phyloP scores from a whole-genome alignment of 2,797 vertebrate species.

The Gymnodraco acuticeps region DNA sequence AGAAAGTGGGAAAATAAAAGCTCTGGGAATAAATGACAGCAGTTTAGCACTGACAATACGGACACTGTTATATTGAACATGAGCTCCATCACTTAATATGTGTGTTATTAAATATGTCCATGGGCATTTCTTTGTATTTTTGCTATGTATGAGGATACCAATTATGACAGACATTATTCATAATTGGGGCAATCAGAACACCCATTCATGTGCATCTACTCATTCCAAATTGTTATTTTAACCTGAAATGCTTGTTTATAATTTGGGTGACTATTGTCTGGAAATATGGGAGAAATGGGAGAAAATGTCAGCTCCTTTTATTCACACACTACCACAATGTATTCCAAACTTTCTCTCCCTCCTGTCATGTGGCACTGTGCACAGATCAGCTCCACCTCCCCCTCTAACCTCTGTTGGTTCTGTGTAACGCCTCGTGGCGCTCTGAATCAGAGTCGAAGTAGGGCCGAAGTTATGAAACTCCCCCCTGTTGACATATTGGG shows the following conservation, averaged over 20 bases:
- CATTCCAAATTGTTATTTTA: not conserved
- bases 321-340: constrained; percentile 24
- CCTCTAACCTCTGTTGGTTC: constrained; percentile 29
- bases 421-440: constrained; percentile 26
- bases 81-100: not conserved
- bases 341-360: constrained; percentile 14
- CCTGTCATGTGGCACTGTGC: constrained; percentile 24
- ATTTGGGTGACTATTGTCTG: constrained; percentile 23
- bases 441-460: constrained; percentile 40
- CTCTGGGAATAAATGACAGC: not conserved
- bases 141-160: not conserved
- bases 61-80: not conserved
- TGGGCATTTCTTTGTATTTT: not conserved
- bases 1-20: not conserved
- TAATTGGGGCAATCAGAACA: not conserved
- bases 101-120: not conserved
- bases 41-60: not conserved
- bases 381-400: constrained; percentile 25
- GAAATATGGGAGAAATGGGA: constrained; percentile 14
- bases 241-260: constrained; percentile 3
- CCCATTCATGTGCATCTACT: constrained; percentile 8
- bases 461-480: constrained; percentile 39
- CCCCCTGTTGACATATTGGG: constrained; percentile 49
- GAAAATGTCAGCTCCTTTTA: constrained; percentile 27
- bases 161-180: not conserved